Conservation (phyloP, 2,888 invertebrate genomes). For the Metallyticus violacea region DNA sequence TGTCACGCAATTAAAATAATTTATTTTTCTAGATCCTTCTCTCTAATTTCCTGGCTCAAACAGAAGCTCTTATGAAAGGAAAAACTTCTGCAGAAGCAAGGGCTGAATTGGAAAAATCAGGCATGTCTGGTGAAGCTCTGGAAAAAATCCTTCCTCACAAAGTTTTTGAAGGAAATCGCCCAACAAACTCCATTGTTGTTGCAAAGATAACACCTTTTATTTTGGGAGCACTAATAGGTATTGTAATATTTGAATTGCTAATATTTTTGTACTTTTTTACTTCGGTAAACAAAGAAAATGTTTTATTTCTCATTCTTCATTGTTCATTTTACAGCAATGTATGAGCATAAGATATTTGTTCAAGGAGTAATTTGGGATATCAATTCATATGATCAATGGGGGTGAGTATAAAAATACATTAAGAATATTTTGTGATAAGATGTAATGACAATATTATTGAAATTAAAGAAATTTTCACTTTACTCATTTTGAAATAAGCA, state of each 20-base stretch:
- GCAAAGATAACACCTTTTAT: slow-evolving; percentile 89
- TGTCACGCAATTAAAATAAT: not conserved
- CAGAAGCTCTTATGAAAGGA: slow-evolving; percentile 94
- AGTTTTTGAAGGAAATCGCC: slow-evolving; percentile 94
- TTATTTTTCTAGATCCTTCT: slow-evolving; percentile 66
- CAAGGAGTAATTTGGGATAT: slow-evolving; percentile 99
- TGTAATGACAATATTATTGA: too few relatives aligned
- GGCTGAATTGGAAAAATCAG: slow-evolving; percentile 75
- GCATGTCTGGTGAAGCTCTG: slow-evolving; percentile 69
- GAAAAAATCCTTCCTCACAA: slow-evolving; percentile 89
- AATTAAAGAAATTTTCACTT: too few relatives aligned
- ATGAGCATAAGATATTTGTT: slow-evolving; percentile 98
- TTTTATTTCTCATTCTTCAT: not conserved
- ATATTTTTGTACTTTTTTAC: not conserved
- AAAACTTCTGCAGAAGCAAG: slow-evolving; percentile 66
- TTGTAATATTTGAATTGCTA: slow-evolving; percentile 36
- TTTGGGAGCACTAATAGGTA: slow-evolving; percentile 90
- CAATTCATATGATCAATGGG: slow-evolving; percentile 99
- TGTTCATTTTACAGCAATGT: slow-evolving; percentile 68
- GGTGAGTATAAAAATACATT: slow-evolving; percentile 59
- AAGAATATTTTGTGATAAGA: too few relatives aligned
- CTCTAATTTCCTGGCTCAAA: slow-evolving; percentile 97
- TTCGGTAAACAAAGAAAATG: not conserved
- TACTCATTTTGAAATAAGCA: too few relatives aligned
- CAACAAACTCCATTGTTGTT: slow-evolving; percentile 94